Evolutionary conservation across 2,888 invertebrate species (phyloP).

Genomic region (Xiphydria camelus): DNA sequence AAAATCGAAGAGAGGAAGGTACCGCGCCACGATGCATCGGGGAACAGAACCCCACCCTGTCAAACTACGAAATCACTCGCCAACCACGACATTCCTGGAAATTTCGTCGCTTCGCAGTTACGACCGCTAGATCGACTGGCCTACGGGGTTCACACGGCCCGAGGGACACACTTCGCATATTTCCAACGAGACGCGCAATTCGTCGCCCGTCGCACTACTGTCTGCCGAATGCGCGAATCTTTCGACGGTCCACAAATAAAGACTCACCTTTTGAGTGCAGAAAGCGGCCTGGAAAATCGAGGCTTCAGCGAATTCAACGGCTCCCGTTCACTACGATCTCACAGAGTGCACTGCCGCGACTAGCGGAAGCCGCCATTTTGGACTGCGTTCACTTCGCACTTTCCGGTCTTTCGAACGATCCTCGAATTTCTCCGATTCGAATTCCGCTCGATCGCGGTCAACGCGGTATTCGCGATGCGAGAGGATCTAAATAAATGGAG

Average conservation of each 20-base stretch:
- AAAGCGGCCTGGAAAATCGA: conserved; percentile 52
- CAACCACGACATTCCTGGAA: too few species aligned
- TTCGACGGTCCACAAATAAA: conserved; percentile 8
- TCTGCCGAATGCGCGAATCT: background rate
- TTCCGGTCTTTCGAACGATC: conserved; percentile 17
- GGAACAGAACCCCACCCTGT: too few species aligned
- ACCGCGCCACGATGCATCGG: too few species aligned
- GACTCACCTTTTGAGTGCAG: conserved; percentile 54
- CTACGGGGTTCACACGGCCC: conserved; percentile 48
- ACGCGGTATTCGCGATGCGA: too few species aligned
- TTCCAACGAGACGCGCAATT: background rate
- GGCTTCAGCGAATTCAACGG: conserved; percentile 52
- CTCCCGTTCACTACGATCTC: conserved; percentile 55
- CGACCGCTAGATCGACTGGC: too few species aligned
- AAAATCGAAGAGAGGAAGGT: too few species aligned
- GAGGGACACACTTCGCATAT: conserved; percentile 15
- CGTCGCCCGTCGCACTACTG: background rate
- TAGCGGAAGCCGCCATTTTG: conserved; percentile 52
- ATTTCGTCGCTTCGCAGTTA: too few species aligned
- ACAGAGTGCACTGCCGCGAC: conserved; percentile 54
- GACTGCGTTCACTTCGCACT: conserved; percentile 25
- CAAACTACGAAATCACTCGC: too few species aligned
- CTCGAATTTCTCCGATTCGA: background rate
- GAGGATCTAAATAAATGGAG: too few species aligned
- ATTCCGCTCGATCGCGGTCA: too few species aligned